phyloP scores from a whole-genome alignment of 1,140 invertebrate species.

The Choristoneura fumiferana region DNA sequence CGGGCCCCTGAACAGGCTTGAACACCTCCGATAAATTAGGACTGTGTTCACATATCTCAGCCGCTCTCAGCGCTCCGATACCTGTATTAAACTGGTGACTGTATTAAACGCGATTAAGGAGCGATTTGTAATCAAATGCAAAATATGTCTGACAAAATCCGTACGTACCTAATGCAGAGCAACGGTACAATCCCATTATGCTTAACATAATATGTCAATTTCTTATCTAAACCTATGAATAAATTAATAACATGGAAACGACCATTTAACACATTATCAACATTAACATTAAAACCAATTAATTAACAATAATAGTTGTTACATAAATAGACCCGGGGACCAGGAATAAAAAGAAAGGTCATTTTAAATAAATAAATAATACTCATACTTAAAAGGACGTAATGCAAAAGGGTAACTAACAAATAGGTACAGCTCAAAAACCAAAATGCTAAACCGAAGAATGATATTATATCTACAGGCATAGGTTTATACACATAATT shows the following conservation, averaged over 20 bases:
- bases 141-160: neutral
- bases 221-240: conserved; percentile 9
- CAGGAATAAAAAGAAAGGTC: neutral
- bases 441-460: too few relatives aligned
- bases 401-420: neutral
- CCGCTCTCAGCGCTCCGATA: too few relatives aligned
- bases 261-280: neutral
- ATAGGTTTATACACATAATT: too few relatives aligned
- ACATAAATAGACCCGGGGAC: neutral
- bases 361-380: conserved; percentile 5
- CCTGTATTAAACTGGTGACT: too few relatives aligned
- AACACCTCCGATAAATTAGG: too few relatives aligned
- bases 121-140: too few relatives aligned
- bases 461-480: too few relatives aligned
- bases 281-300: neutral
- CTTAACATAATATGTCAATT: neutral
- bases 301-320: neutral
- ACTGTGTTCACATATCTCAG: too few relatives aligned
- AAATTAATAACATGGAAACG: too few relatives aligned
- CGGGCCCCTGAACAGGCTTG: too few relatives aligned
- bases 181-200: neutral
- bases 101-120: too few relatives aligned
- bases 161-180: neutral
- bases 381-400: neutral
- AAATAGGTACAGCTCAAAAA: too few relatives aligned